phyloP scores from a whole-genome alignment of 1,140 invertebrate species.

The Drosophila triauraria region DNA sequence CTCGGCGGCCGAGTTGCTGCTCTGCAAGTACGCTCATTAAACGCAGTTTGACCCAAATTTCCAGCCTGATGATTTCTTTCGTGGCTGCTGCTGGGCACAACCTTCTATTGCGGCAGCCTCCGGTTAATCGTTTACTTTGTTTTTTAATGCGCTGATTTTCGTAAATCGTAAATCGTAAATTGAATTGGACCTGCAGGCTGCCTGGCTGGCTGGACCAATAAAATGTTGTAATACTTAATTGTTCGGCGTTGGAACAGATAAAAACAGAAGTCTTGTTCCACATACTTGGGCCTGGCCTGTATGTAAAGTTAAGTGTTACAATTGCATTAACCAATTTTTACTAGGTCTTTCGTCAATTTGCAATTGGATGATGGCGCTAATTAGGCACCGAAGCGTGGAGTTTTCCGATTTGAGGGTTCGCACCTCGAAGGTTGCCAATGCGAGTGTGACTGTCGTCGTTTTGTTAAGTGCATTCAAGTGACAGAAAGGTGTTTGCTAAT shows the following conservation, averaged over 20 bases:
- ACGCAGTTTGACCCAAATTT: conserved; percentile 73
- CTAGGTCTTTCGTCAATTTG: conserved; percentile 60
- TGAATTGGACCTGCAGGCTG: conserved; percentile 42
- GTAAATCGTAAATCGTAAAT: conserved; percentile 61
- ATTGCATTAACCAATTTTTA: conserved; percentile 71
- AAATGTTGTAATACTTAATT: conserved; percentile 79
- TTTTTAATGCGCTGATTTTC: conserved; percentile 71
- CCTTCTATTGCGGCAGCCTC: conserved; percentile 50
- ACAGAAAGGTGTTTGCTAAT: conserved; percentile 48
- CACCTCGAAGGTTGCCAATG: conserved; percentile 20
- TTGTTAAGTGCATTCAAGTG: conserved; percentile 47
- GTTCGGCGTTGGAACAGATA: conserved; percentile 31
- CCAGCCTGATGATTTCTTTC: conserved; percentile 61
- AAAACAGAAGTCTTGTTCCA: conserved; percentile 33
- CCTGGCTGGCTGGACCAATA: conserved; percentile 30
- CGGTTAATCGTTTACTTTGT: conserved; percentile 66
- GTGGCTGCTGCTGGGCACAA: conserved; percentile 62
- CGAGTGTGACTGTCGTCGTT: conserved; percentile 6
- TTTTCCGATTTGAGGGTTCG: conserved; percentile 22
- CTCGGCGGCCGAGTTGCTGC: neutral
- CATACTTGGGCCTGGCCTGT: conserved; percentile 31
- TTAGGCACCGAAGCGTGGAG: conserved; percentile 67
- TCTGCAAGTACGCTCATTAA: conserved; percentile 50
- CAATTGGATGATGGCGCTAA: conserved; percentile 46
- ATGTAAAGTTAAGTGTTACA: conserved; percentile 79